These are phyloP conservation scores for Phoenoteleia sp. DNA, from an alignment of 2,888 invertebrate genomes.

Conservation along the genomic window DNA sequence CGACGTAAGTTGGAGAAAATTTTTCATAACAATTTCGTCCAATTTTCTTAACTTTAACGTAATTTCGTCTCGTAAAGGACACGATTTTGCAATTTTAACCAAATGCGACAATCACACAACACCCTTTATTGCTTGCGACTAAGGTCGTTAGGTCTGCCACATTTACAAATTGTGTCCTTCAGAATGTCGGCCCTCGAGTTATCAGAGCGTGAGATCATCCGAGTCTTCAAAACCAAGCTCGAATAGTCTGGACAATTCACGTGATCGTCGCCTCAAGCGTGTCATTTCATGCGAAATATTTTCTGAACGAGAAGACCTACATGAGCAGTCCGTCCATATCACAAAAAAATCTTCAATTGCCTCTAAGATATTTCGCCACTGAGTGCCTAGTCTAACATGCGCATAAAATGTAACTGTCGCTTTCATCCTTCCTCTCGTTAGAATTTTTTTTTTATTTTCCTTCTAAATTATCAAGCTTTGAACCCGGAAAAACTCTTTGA, in stretches of 20 bases:
- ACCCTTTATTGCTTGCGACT: conserved; percentile 44
- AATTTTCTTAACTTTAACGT: conserved; percentile 28
- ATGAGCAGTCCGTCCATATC: conserved; percentile 18
- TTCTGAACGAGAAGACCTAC: conserved; percentile 30
- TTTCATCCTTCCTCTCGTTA: conserved; percentile 19
- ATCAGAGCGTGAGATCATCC: conserved; percentile 53
- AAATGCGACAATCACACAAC: conserved; percentile 51
- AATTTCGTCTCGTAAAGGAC: conserved; percentile 8
- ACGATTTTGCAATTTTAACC: conserved; percentile 50
- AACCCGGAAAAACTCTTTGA: neutral
- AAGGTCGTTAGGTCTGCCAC: conserved; percentile 44
- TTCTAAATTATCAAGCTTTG: neutral
- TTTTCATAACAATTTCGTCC: too few relatives aligned
- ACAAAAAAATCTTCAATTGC: conserved; percentile 51
- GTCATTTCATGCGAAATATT: conserved; percentile 58
- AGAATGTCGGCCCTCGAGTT: conserved; percentile 44
- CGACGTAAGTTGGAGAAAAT: too few relatives aligned
- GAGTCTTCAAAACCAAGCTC: conserved; percentile 50
- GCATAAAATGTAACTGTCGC: conserved; percentile 43
- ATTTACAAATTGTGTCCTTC: conserved; percentile 64
- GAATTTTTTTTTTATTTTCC: conserved; percentile 16
- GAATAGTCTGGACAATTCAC: conserved; percentile 58
- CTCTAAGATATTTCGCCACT: conserved; percentile 38
- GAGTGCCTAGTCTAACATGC: conserved; percentile 28
- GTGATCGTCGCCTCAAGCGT: conserved; percentile 63